Evolutionary conservation across 1,140 invertebrate species (phyloP).

Genomic region (Dendroctonus valens): DNA sequence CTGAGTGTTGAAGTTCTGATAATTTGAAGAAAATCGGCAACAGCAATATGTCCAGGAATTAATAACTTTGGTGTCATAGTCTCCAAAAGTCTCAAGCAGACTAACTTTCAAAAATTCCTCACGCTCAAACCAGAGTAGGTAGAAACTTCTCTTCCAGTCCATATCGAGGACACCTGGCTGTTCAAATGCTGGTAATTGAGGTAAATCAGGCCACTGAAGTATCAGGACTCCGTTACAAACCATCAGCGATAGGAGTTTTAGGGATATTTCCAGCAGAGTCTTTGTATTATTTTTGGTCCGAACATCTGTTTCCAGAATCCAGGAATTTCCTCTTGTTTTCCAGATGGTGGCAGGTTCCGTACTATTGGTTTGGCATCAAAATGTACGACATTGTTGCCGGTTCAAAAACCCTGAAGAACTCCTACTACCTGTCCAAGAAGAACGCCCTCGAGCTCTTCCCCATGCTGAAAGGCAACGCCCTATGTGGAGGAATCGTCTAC

Average conservation of each 20-base stretch:
- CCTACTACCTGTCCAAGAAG: constrained; percentile 91
- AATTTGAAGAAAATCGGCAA: no score
- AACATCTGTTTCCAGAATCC: not conserved
- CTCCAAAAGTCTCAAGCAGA: no score
- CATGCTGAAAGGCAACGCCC: constrained; percentile 90
- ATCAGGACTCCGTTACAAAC: no score
- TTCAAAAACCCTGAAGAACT: constrained; percentile 89
- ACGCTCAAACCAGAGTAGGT: no score
- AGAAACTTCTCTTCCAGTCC: no score
- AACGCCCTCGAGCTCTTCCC: constrained; percentile 96
- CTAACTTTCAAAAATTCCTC: no score
- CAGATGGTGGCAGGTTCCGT: constrained; percentile 98
- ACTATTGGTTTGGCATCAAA: constrained; percentile 98
- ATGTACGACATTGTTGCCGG: constrained; percentile 98
- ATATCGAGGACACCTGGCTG: no score
- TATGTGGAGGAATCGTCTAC: constrained; percentile 96
- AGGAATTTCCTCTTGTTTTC: not conserved
- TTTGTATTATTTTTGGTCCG: not conserved
- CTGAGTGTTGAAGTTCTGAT: no score
- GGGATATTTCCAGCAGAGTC: not conserved
- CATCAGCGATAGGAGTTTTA: not conserved
- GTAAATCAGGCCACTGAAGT: no score
- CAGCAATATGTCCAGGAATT: no score
- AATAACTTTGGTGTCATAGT: no score
- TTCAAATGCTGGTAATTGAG: no score